Evolutionary conservation across 2,113 vertebrate species (phyloP).

Genomic region (Promerops cafer): DNA sequence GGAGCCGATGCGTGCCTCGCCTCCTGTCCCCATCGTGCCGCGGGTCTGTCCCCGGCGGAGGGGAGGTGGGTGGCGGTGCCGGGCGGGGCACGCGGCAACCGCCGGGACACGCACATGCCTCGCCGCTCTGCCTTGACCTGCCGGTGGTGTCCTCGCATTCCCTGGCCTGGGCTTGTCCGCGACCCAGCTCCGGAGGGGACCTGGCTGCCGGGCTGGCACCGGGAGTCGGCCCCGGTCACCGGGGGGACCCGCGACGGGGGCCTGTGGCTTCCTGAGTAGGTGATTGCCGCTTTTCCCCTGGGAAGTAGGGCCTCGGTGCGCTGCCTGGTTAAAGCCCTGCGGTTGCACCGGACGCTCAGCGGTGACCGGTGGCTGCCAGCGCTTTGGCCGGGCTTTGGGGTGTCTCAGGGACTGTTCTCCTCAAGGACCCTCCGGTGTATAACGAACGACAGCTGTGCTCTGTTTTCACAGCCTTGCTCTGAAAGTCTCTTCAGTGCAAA

Average conservation of each 20-base stretch:
- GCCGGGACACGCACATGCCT: too few relatives aligned
- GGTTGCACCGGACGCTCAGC: accelerated
- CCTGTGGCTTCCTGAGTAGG: too few relatives aligned
- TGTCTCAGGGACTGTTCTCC: accelerated
- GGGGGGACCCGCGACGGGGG: too few relatives aligned
- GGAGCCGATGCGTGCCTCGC: background rate
- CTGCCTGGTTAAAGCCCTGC: background rate
- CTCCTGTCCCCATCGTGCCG: background rate
- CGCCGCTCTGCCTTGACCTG: background rate
- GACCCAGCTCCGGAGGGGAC: too few relatives aligned
- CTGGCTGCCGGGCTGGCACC: background rate
- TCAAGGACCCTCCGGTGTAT: accelerated
- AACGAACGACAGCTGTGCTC: background rate
- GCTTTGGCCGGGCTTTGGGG: accelerated
- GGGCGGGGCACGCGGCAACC: background rate
- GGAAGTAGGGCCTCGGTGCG: accelerated
- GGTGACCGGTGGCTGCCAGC: accelerated
- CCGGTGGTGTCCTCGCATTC: background rate
- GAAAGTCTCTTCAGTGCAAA: background rate
- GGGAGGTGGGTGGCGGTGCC: background rate
- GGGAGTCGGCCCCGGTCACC: too few relatives aligned
- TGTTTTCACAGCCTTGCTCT: background rate
- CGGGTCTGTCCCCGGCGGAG: background rate
- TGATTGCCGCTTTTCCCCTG: background rate
- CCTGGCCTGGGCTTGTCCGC: background rate